phyloP scores from a whole-genome alignment of 2,888 invertebrate genomes.

The Teleiodes luculella region DNA sequence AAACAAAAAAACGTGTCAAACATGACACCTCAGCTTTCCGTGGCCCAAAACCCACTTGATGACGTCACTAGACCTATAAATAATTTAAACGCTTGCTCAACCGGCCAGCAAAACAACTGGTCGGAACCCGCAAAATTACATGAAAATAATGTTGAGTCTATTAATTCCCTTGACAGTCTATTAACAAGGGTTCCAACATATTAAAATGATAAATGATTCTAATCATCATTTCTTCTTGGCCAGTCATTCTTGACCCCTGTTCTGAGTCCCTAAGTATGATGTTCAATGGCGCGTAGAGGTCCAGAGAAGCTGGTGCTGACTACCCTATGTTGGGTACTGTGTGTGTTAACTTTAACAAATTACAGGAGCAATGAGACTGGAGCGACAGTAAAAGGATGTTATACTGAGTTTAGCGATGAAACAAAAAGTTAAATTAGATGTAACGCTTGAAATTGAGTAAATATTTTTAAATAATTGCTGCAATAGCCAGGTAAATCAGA shows the following conservation, averaged over 20 bases:
- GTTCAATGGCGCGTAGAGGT: slow-evolving; percentile 24
- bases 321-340: slow-evolving; percentile 56
- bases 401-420: slow-evolving; percentile 16
- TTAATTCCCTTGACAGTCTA: slow-evolving; percentile 69
- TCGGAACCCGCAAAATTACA: slow-evolving; percentile 64
- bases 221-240: slow-evolving; percentile 62
- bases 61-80: slow-evolving; percentile 12
- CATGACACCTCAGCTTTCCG: too few relatives aligned
- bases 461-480: too few relatives aligned
- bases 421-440: too few relatives aligned
- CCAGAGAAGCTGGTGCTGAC: slow-evolving; percentile 38
- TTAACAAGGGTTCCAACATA: slow-evolving; percentile 70
- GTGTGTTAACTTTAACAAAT: slow-evolving; percentile 75
- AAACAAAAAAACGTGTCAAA: too few relatives aligned
- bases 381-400: slow-evolving; percentile 19
- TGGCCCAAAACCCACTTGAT: not conserved
- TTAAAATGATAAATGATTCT: slow-evolving; percentile 75
- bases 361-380: slow-evolving; percentile 59
- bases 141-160: slow-evolving; percentile 70
- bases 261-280: slow-evolving; percentile 10
- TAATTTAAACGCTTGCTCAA: slow-evolving; percentile 39
- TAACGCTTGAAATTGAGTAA: too few relatives aligned
- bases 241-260: slow-evolving; percentile 31
- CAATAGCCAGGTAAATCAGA: too few relatives aligned
- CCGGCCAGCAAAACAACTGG: slow-evolving; percentile 36